phyloP scores from a whole-genome alignment of 2,797 vertebrate genomes.

The Craterocephalus amniculus region DNA sequence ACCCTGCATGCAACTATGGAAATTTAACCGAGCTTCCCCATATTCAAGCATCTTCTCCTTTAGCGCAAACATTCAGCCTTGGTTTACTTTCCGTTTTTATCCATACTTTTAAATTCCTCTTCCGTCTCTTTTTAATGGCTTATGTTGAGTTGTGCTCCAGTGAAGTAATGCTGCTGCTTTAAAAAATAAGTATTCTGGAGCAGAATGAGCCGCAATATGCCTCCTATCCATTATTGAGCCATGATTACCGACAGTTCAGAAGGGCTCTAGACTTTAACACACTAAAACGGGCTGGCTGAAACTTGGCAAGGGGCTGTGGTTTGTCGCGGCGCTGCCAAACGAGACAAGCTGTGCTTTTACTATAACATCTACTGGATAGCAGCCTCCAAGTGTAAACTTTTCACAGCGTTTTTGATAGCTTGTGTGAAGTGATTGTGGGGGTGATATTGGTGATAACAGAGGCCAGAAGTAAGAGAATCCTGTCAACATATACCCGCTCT shows the following conservation, averaged over 20 bases:
- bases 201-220: slow-evolving; percentile 60
- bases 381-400: slow-evolving; percentile 9
- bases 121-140: slow-evolving; percentile 64
- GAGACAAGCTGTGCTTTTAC: slow-evolving; percentile 12
- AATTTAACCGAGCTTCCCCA: slow-evolving; percentile 32
- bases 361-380: slow-evolving; percentile 7
- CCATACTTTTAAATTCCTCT: slow-evolving; percentile 61
- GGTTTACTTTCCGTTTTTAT: slow-evolving; percentile 61
- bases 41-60: slow-evolving; percentile 29
- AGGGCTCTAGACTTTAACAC: slow-evolving; percentile 28
- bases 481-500: slow-evolving; percentile 13
- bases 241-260: slow-evolving; percentile 60
- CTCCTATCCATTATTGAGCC: slow-evolving; percentile 77
- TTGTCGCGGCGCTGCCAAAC: not conserved
- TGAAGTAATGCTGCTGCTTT: slow-evolving; percentile 52
- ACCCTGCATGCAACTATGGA: slow-evolving; percentile 22
- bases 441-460: slow-evolving; percentile 39
- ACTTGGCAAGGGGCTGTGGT: slow-evolving; percentile 27
- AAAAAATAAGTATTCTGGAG: slow-evolving; percentile 54
- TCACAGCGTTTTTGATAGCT: slow-evolving; percentile 13
- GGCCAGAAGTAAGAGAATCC: slow-evolving; percentile 43
- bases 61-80: slow-evolving; percentile 29
- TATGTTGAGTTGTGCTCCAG: slow-evolving; percentile 65
- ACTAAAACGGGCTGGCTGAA: slow-evolving; percentile 25
- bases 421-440: slow-evolving; percentile 38